phyloP scores from a whole-genome alignment of 2,797 vertebrate species.

The Dendrocincla tyrannina region DNA sequence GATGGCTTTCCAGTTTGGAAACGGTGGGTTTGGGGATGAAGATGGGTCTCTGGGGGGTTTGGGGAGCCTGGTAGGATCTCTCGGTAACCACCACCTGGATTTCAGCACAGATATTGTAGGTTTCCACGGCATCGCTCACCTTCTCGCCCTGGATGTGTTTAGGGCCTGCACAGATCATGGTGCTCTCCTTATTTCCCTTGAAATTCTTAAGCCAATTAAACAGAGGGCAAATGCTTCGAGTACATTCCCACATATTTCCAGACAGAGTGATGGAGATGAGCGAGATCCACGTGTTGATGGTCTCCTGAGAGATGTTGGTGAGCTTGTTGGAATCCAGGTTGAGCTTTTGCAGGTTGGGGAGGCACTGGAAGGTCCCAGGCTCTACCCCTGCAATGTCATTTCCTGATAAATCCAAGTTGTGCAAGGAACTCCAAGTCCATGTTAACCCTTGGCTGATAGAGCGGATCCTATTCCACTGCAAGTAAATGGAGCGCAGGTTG shows the following conservation, averaged over 20 bases:
- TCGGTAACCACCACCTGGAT: slow-evolving; percentile 81
- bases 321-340: slow-evolving; percentile 98
- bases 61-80: slow-evolving; percentile 76
- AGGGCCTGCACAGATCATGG: slow-evolving; percentile 93
- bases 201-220: slow-evolving; percentile 94
- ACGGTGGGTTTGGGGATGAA: slow-evolving; percentile 80
- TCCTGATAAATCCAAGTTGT: slow-evolving; percentile 96
- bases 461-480: slow-evolving; percentile 96
- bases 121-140: slow-evolving; percentile 90
- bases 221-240: slow-evolving; percentile 90
- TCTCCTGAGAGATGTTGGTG: slow-evolving; percentile 92
- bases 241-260: slow-evolving; percentile 96
- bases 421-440: slow-evolving; percentile 97
- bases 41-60: slow-evolving; percentile 77
- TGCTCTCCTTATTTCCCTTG: slow-evolving; percentile 92
- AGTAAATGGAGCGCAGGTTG: slow-evolving; percentile 91
- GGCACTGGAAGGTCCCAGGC: slow-evolving; percentile 89
- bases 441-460: slow-evolving; percentile 90
- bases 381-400: slow-evolving; percentile 91
- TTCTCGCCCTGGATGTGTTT: slow-evolving; percentile 94
- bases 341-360: slow-evolving; percentile 94
- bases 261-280: slow-evolving; percentile 94
- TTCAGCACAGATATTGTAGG: slow-evolving; percentile 88
- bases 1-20: slow-evolving; percentile 76
- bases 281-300: slow-evolving; percentile 91